Evolutionary conservation across 53 echinoderm and acorn worm species (phyloP).

Genomic region (Pentamera pediparva): DNA sequence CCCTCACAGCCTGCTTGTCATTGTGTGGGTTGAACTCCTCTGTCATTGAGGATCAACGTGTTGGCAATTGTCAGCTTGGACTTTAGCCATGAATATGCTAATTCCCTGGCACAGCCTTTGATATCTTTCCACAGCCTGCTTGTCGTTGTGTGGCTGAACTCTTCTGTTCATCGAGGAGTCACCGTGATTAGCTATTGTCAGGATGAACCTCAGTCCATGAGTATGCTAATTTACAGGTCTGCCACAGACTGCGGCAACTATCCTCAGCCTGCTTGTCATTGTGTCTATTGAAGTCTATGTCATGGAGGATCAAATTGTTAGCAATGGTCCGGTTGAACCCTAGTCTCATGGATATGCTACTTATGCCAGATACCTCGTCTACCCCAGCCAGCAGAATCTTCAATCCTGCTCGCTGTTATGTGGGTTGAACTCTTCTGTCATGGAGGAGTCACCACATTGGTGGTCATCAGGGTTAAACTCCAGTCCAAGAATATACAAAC

Average conservation of each 20-base stretch:
- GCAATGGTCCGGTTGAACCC: slow-evolving; percentile 84
- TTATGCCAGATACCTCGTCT: too few species aligned
- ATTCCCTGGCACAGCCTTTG: slow-evolving; percentile 89
- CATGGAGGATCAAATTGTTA: slow-evolving; percentile 76
- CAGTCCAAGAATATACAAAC: too few species aligned
- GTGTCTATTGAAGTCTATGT: slow-evolving; percentile 86
- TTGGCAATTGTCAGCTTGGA: too few species aligned
- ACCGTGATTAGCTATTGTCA: slow-evolving; percentile 91
- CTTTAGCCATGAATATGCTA: neutral
- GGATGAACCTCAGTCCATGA: slow-evolving; percentile 95
- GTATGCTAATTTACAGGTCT: too few species aligned
- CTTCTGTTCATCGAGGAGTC: slow-evolving; percentile 88
- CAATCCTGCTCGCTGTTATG: too few species aligned
- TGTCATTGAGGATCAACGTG: too few species aligned
- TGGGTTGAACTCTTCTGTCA: too few species aligned
- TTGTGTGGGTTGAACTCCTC: too few species aligned
- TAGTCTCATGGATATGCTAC: slow-evolving; percentile 71
- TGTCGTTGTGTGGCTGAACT: slow-evolving; percentile 94
- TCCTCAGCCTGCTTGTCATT: slow-evolving; percentile 94
- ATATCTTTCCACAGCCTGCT: slow-evolving; percentile 94
- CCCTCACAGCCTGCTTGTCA: too few species aligned
- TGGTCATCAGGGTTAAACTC: too few species aligned
- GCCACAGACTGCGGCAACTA: slow-evolving; percentile 79
- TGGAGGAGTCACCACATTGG: too few species aligned
- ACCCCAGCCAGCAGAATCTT: too few species aligned